Conservation (phyloP, 2,888 invertebrate species). For the Drosophila pegasa region DNA sequence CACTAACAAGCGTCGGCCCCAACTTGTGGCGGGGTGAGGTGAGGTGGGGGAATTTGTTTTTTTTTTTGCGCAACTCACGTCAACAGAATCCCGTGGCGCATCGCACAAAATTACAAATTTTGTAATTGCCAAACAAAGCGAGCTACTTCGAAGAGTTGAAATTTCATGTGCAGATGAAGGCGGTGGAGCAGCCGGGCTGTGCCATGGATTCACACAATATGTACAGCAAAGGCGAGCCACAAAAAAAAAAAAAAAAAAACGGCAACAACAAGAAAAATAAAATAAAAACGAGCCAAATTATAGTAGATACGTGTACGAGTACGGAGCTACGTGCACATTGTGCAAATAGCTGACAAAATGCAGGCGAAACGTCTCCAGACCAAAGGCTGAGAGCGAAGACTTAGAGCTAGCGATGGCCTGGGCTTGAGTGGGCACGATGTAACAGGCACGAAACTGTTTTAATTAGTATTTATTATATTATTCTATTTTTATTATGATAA, state of each 20-base stretch:
- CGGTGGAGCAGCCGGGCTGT: conserved; percentile 7
- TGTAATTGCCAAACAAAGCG: conserved; percentile 79
- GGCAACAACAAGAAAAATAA: conserved; percentile 4
- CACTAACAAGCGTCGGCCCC: conserved; percentile 23
- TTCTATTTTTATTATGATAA: no score
- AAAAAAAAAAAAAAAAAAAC: background rate
- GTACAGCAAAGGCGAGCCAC: background rate
- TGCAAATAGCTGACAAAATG: conserved; percentile 78
- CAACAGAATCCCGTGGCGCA: conserved; percentile 74
- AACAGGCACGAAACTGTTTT: background rate
- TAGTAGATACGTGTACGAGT: conserved; percentile 54
- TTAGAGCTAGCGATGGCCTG: conserved; percentile 32
- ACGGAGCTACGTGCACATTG: conserved; percentile 66
- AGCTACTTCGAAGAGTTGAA: conserved; percentile 30
- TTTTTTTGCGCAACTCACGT: conserved; percentile 62
- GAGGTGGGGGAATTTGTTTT: background rate
- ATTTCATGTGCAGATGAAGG: background rate
- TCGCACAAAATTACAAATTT: conserved; percentile 75
- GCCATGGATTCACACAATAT: conserved; percentile 60
- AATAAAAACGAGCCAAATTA: conserved; percentile 63
- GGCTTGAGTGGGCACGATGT: background rate
- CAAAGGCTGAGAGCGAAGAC: conserved; percentile 6
- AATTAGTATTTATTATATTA: background rate
- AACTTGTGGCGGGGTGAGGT: background rate
- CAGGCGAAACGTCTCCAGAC: conserved; percentile 49